Evolutionary conservation across 2,797 vertebrate species (phyloP).

Genomic region (Catharus ustulatus): DNA sequence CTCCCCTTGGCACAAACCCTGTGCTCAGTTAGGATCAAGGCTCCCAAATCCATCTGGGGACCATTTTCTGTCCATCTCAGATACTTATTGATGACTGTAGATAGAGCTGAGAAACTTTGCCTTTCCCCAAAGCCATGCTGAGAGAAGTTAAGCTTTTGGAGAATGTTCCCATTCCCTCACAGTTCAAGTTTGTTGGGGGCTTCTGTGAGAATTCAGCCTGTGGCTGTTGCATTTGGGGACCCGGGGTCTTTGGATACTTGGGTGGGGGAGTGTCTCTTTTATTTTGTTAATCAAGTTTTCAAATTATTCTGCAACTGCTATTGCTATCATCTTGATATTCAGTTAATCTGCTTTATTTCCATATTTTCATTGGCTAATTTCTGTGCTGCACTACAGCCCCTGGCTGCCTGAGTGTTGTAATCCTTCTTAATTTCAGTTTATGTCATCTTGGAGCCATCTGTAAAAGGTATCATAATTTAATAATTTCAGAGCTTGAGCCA

Average conservation of each 20-base stretch:
- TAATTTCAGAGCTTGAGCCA: neutral
- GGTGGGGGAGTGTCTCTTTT: neutral
- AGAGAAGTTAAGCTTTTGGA: neutral
- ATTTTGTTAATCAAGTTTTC: neutral
- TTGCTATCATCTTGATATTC: neutral
- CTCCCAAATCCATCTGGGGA: neutral
- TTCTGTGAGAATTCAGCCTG: neutral
- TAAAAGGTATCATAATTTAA: conserved; percentile 9
- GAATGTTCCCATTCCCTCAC: fast-evolving
- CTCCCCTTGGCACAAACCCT: neutral
- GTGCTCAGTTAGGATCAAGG: neutral
- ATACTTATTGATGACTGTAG: neutral
- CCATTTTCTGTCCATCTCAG: neutral
- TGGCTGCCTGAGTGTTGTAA: conserved; percentile 5
- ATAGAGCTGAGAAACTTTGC: neutral
- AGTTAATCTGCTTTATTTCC: neutral
- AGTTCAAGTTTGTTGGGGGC: neutral
- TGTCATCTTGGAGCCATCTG: neutral
- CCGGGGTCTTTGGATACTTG: neutral
- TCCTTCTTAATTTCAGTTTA: neutral
- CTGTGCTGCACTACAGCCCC: neutral
- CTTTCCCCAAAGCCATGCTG: neutral
- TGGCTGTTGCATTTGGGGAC: neutral
- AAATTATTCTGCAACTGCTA: neutral
- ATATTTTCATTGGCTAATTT: neutral